Base-by-base conservation (phyloP, 2,888 invertebrate species). In the Nomada ferruginata region DNA sequence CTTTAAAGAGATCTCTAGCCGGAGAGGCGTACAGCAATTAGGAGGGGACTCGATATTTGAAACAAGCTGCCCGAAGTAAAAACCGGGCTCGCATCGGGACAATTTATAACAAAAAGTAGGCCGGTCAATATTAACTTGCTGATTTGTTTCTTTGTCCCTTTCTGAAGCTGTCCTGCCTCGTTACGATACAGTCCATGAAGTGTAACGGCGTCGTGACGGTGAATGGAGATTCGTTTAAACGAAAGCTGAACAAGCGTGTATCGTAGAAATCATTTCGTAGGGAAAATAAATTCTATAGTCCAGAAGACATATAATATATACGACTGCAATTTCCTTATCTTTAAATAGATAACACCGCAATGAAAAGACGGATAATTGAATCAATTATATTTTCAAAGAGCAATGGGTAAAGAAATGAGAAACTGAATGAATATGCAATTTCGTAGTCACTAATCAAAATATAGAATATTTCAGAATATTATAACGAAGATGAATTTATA, bases 121-220 rank as follows among this genome's bases (percentile, higher is more conserved):
- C 72, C 80, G 55, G 72, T 79, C 79, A 79, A 79, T 80, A 80
- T 80, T 79, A 79, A 72, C 79, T 73, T 64, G 72, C 66, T 72
- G 79, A 80, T 79, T 80, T 71, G 72, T 63, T 79, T 61, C 79
- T 80, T 79, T 79, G 79, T 79, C 26, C 61, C 63, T 73, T 66
- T 63, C 60, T 57, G 50, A 60, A 10, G 20, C 72, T 26, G 52
- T 36, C 10, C 20, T 11, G 26, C 29, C n/a, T 42, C 47, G 20
- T 61, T 64, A 18, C 20, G 61, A n/a, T 57, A 63, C 47, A 57
- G 71, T 69, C 44, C 20, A 44, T 26, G 53, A 47, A 70, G 23
- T 42, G 42, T 55, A 76, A 76, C 66, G 20, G 76, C 15, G 15
- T 44, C 29, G 20, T 0, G 42, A 53, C 60, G 23, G n/a, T 13